phyloP scores from a whole-genome alignment of 2,113 vertebrate genomes.

The Pyxicephalus adspersus region DNA sequence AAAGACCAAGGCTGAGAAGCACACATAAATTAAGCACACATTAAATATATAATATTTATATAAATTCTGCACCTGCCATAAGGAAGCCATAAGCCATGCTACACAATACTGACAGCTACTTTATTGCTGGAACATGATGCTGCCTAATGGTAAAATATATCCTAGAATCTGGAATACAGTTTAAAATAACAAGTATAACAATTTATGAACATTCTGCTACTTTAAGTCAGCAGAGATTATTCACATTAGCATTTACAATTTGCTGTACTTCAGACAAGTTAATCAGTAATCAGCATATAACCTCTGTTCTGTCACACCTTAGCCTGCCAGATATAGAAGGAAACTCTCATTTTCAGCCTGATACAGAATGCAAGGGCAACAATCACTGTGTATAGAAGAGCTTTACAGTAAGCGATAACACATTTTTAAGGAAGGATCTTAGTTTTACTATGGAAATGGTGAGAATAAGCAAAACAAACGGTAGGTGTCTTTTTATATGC shows the following conservation, averaged over 20 bases:
- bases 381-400: slow-evolving; percentile 30
- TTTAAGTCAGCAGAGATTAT: slow-evolving; percentile 46
- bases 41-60: too few species aligned
- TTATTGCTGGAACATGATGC: too few species aligned
- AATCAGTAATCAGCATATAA: slow-evolving; percentile 88
- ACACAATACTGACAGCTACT: too few species aligned
- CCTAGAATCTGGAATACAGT: too few species aligned
- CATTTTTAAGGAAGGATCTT: neutral
- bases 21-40: too few species aligned
- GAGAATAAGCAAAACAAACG: slow-evolving; percentile 75
- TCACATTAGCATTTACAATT: slow-evolving; percentile 69
- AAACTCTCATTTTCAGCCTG: slow-evolving; percentile 63
- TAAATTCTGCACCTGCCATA: too few species aligned
- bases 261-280: slow-evolving; percentile 75
- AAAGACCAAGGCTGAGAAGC: too few species aligned
- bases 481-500: slow-evolving; percentile 65
- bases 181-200: neutral
- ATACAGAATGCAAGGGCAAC: slow-evolving; percentile 62
- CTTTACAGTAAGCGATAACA: slow-evolving; percentile 15
- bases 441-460: slow-evolving; percentile 72
- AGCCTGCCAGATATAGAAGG: slow-evolving; percentile 66
- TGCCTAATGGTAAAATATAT: too few species aligned
- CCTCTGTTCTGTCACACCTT: slow-evolving; percentile 86
- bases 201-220: neutral
- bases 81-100: too few species aligned